Evolutionary conservation across 2,888 invertebrate genomes (phyloP).

Genomic region (Dolichomitus sp.): DNA sequence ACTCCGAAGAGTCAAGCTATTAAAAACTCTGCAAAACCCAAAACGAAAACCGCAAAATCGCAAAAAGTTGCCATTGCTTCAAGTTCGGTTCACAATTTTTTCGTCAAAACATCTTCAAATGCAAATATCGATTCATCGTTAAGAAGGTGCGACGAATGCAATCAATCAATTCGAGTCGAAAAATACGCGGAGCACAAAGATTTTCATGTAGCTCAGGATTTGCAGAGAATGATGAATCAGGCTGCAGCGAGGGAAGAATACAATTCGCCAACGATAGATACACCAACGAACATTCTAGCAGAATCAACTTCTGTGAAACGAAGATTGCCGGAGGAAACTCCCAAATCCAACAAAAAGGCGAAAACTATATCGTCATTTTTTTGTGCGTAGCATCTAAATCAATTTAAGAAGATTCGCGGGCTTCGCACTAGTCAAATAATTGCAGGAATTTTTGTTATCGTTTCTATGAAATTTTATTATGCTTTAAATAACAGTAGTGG

Average conservation of each 20-base stretch:
- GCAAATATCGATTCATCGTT: conserved; percentile 79
- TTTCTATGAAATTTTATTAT: too few species aligned
- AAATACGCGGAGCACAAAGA: conserved; percentile 93
- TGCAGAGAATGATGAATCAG: conserved; percentile 90
- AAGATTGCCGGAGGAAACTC: conserved; percentile 50
- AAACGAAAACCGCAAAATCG: conserved; percentile 68
- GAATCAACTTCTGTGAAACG: conserved; percentile 61
- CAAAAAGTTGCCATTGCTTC: conserved; percentile 62
- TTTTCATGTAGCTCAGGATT: conserved; percentile 93
- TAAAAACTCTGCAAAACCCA: conserved; percentile 66
- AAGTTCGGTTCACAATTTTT: conserved; percentile 84
- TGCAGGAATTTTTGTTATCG: too few species aligned
- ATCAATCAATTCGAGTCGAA: conserved; percentile 88
- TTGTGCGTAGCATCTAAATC: conserved; percentile 55
- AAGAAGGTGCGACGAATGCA: conserved; percentile 91
- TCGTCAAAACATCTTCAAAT: conserved; percentile 85
- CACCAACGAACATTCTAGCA: conserved; percentile 48
- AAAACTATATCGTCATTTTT: conserved; percentile 73
- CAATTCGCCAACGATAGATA: conserved; percentile 29
- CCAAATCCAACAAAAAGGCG: conserved; percentile 54
- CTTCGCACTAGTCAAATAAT: too few species aligned
- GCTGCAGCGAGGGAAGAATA: conserved; percentile 29
- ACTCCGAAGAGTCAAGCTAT: conserved; percentile 48
- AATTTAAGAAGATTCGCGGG: neutral
- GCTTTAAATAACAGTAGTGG: neutral